Percentiles rank a stretch among this genome's conserved stretches.
Conservation (phyloP, 1,140 invertebrate species). For the Hermatobates lingyangjiaoensis region DNA sequence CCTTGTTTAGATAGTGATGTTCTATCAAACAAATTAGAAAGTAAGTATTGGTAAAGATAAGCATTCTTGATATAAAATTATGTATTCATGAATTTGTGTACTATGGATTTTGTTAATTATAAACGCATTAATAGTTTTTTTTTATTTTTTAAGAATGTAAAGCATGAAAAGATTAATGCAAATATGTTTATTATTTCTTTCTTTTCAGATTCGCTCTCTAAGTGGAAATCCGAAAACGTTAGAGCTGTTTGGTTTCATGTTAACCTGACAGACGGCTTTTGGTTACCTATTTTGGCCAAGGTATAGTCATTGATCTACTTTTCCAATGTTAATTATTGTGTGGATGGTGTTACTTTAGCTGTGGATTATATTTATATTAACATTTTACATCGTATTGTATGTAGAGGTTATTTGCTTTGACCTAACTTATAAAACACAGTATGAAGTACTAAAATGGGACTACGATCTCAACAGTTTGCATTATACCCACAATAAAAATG, state of each 20-base stretch:
- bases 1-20: no score
- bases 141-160: no score
- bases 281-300: slow-evolving; percentile 56
- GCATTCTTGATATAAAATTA: no score
- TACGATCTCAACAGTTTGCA: no score
- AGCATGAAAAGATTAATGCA: no score
- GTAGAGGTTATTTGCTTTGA: background rate
- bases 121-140: no score
- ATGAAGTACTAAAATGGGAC: background rate
- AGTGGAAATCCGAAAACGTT: slow-evolving; percentile 43
- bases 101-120: no score
- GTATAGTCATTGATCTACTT: slow-evolving; percentile 22
- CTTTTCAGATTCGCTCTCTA: slow-evolving; percentile 45
- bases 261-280: slow-evolving; percentile 40
- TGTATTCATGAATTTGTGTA: no score
- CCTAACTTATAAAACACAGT: background rate
- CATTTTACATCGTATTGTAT: background rate
- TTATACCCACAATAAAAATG: no score
- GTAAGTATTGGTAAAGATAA: no score
- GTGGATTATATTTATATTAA: background rate
- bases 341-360: background rate
- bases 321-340: background rate
- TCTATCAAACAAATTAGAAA: no score
- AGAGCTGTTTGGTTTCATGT: slow-evolving; percentile 72
- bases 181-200: no score